Evolutionary conservation across 2,888 invertebrate genomes (phyloP).

Genomic region (Auanema freiburgensis): DNA sequence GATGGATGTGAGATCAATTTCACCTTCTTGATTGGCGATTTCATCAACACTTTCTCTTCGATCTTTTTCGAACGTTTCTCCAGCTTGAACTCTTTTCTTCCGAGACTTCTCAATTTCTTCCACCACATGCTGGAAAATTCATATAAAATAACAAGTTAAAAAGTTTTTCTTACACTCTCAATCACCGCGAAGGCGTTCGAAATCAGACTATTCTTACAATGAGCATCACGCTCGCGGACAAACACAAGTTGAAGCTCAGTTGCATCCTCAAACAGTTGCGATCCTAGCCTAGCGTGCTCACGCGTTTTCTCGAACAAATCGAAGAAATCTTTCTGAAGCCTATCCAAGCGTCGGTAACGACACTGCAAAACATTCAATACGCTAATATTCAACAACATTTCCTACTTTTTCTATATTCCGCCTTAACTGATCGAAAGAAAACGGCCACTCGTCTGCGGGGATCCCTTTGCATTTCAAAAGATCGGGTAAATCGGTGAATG

Average conservation of each 20-base stretch:
- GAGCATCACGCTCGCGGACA: conserved; percentile 73
- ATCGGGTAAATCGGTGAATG: conserved; percentile 87
- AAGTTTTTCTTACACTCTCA: conserved; percentile 44
- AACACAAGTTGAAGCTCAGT: conserved; percentile 89
- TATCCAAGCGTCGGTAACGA: conserved; percentile 86
- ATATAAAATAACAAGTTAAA: not conserved
- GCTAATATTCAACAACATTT: not conserved
- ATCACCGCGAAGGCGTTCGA: conserved; percentile 83
- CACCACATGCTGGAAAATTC: conserved; percentile 12
- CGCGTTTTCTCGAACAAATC: conserved; percentile 85
- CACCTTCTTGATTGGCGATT: conserved; percentile 37
- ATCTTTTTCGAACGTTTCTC: not conserved
- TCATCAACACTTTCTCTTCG: conserved; percentile 1
- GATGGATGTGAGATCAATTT: conserved; percentile 61
- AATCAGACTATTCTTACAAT: conserved; percentile 80
- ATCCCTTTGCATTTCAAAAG: conserved; percentile 70
- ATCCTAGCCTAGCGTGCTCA: conserved; percentile 84
- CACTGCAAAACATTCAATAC: conserved; percentile 67
- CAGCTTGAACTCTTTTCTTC: conserved; percentile 12
- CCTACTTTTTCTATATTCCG: conserved; percentile 77
- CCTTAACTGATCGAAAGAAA: conserved; percentile 89
- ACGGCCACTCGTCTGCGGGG: conserved; percentile 71
- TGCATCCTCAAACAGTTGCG: conserved; percentile 87
- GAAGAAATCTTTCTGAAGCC: conserved; percentile 85
- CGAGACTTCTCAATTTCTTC: conserved; percentile 21